These are phyloP conservation scores for Platycheirus rosarum DNA, from an alignment of 2,888 invertebrate species.

Conservation along the genomic window DNA sequence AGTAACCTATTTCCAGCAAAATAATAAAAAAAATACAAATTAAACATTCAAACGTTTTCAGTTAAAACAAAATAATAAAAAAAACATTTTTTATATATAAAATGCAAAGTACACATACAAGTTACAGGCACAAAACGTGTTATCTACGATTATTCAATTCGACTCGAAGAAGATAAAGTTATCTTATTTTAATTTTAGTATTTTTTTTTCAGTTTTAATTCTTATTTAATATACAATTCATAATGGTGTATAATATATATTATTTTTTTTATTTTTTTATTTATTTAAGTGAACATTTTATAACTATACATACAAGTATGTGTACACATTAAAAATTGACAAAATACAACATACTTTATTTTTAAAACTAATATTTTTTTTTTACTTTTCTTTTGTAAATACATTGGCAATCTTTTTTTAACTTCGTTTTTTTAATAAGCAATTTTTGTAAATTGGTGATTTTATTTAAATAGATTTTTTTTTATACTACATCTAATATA, in stretches of 20 bases:
- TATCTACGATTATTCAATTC: conserved; percentile 45
- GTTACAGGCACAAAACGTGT: conserved; percentile 61
- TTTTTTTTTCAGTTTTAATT: conserved; percentile 9
- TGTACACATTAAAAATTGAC: conserved; percentile 56
- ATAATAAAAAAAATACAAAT: conserved; percentile 23
- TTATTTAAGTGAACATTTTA: conserved; percentile 35
- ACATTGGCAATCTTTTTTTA: conserved; percentile 55
- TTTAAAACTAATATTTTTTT: conserved; percentile 22
- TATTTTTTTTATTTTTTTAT: conserved; percentile 14
- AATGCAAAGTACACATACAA: conserved; percentile 64
- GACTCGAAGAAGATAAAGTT: conserved; percentile 30
- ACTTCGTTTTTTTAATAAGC: conserved; percentile 48
- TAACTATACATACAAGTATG: conserved; percentile 25
- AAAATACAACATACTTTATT: conserved; percentile 51
- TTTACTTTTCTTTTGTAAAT: conserved; percentile 51
- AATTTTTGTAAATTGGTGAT: conserved; percentile 57
- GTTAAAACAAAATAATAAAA: conserved; percentile 27
- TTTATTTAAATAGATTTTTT: conserved; percentile 56
- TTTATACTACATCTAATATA: conserved; percentile 44
- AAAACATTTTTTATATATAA: conserved; percentile 52
- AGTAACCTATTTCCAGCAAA: conserved; percentile 60
- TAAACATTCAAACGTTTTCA: background rate
- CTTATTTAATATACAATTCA: conserved; percentile 46
- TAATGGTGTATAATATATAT: conserved; percentile 39
- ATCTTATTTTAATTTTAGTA: conserved; percentile 20